Percentiles rank a stretch among this genome's conserved stretches.
Evolutionary conservation across 2,888 invertebrate genomes (phyloP).

Genomic region (Morpho deidamia): DNA sequence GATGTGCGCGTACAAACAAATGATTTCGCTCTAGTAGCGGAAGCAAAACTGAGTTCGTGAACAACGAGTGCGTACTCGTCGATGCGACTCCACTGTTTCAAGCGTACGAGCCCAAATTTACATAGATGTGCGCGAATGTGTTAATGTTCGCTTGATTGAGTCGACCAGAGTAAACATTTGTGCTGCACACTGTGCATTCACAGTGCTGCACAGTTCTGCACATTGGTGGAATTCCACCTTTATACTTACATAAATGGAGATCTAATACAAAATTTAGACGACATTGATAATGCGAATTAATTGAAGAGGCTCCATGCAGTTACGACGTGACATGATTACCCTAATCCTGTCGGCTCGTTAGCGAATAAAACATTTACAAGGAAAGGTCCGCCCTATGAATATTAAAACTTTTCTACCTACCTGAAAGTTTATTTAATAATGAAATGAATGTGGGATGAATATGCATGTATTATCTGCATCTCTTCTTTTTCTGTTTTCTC

Average conservation of each 20-base stretch:
- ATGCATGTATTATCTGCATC: not conserved
- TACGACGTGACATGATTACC: constrained; percentile 73
- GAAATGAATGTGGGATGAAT: constrained; percentile 35
- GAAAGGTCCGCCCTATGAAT: constrained; percentile 61
- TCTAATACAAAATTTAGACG: not conserved
- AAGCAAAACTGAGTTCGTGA: too few species aligned
- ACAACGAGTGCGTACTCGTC: too few species aligned
- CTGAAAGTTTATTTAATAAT: constrained; percentile 75
- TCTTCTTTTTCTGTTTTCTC: not conserved
- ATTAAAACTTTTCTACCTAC: constrained; percentile 66
- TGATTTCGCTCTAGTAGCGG: too few species aligned
- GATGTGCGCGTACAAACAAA: too few species aligned
- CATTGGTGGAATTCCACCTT: too few species aligned
- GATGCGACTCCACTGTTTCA: too few species aligned
- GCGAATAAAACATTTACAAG: constrained; percentile 77
- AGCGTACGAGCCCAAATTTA: too few species aligned
- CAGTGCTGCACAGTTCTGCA: too few species aligned
- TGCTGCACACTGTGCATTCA: too few species aligned
- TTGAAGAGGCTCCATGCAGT: constrained; percentile 52
- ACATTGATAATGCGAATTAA: constrained; percentile 70
- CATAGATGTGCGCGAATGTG: too few species aligned
- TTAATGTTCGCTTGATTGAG: too few species aligned
- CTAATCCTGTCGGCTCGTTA: constrained; percentile 70
- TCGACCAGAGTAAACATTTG: too few species aligned
- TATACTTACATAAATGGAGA: not conserved